Evolutionary conservation across 1,140 invertebrate genomes (phyloP), one percentile per base, ranked within the genome.

Genomic region (Drosophila insularis): DNA sequence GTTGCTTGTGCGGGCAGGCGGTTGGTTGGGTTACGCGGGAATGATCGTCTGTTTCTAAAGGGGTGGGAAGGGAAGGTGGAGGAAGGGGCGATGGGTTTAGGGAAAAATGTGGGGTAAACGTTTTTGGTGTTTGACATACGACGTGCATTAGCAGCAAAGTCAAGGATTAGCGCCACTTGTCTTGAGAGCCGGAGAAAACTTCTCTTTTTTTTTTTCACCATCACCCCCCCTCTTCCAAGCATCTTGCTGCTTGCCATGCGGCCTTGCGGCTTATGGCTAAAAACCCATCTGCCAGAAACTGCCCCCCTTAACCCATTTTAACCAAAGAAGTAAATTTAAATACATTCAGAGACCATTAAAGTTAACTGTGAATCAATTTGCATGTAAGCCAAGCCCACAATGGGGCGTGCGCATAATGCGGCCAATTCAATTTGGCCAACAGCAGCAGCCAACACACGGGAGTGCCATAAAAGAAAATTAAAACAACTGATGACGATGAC

Each of bases 81-180:
- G 4, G 4, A 21, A 10, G 19, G 27, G 23, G 13, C 31, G 4
- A 35, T 31, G 17, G 17, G 8, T 2, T 13, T n/a, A 21, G 13
- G 56, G 68, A 27, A 27, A 27, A 27, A 27, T 27, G 5, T 27
- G 80, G 59, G 66, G 80, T 87, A 89, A 87, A 89, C 84, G 82
- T 87, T 87, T 87, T 87, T 84, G 84, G 84, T 87, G 84, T 87
- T 87, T 87, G 84, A 87, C 84, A 87, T 87, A 87, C 84, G 84
- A 87, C 84, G 84, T 87, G 84, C 84, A 87, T 87, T 87, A 87
- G 84, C 84, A 89, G 84, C 84, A 87, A 87, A 87, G 84, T 87
- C 84, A 87, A 87, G 84, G 84, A 87, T 87, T 87, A 87, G 84
- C 84, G 85, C 84, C 84, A 87, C 84, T 87, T 89, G 84, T 80